Base-by-base conservation (phyloP, 2,113 vertebrate species). In the Sinocyclocheilus rhinocerous region DNA sequence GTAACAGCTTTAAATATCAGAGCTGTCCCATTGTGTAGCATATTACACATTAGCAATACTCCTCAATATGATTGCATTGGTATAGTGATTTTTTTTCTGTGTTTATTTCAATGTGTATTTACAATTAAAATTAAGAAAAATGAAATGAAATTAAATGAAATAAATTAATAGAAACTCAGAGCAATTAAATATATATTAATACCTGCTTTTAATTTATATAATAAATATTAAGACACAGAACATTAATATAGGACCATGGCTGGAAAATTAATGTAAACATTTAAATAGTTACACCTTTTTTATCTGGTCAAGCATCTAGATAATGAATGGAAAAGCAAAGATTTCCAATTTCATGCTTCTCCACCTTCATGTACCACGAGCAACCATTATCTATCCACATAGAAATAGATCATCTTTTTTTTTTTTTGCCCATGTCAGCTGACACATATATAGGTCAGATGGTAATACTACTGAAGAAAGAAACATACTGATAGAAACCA, bases 181-280 rank as follows among this genome's bases (percentile, higher is more conserved):
- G 95, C 94, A 95, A 94, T 95, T 45, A 45, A 2, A 45, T 45
- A 10, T 45, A 45, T 94, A 95, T 95, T 96, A 95, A 96, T 97
- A 99, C 97, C 97, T 97, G 97, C 97, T 98, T 95, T 95, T 95
- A 96, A 95, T 96, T 95, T 96, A 96, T 96, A 94, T 97, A 95
- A 98, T 98, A 97, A 98, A 98, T 97, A 97, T 95, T 97, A 98
- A 96, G 97, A 97, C 95, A 91, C 94, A 95, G 42, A 45, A 42
- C 42, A 42, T 42, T 96, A 96, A 94, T 95, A 94, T 95, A 95
- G 97, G 96, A 97, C 95, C 93, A 97, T 94, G 94, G 92, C 94
- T 95, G 94, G 94, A 94, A 93, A 95, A 93, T 95, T 94, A 92
- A 93, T 95, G 94, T 95, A 95, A 95, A 96, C 95, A 95, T 94